Percentiles rank a stretch among this genome's conserved stretches.
Evolutionary conservation across 2,113 vertebrate genomes (phyloP).

Genomic region (Bos javanicus): DNA sequence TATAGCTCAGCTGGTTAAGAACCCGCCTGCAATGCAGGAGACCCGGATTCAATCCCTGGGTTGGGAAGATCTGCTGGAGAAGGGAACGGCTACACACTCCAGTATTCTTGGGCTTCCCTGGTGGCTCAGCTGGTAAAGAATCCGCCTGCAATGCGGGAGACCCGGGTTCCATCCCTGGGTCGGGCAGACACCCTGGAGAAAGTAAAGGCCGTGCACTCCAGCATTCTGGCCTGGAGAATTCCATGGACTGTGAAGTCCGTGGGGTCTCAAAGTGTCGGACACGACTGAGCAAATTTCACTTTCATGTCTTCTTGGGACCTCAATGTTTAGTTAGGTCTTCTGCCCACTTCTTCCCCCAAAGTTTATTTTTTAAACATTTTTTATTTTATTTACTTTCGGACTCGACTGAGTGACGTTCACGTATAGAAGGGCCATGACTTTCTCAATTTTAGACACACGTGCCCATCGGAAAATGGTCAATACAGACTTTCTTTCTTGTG

Average conservation of each 20-base stretch:
- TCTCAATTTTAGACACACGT: neutral
- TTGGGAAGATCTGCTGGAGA: too few species aligned
- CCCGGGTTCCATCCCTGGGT: neutral
- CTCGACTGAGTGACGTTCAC: neutral
- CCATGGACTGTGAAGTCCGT: neutral
- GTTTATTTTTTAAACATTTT: neutral
- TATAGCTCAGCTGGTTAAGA: too few species aligned
- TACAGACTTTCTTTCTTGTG: neutral
- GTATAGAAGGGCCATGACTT: neutral
- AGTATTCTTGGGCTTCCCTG: too few species aligned
- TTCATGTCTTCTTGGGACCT: neutral
- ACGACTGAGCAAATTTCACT: rapidly evolving
- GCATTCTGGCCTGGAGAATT: neutral
- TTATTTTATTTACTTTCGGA: neutral
- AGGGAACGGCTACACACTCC: neutral
- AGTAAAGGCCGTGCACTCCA: rapidly evolving
- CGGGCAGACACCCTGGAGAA: neutral
- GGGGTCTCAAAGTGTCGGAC: neutral
- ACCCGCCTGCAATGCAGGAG: too few species aligned
- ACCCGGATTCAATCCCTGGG: too few species aligned
- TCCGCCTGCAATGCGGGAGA: neutral
- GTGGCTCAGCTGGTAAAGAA: neutral
- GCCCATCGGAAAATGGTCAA: neutral
- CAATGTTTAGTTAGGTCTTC: too few species aligned
- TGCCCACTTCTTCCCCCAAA: too few species aligned